Evolutionary conservation across 2,797 vertebrate genomes (phyloP).

Genomic region (Bradypodion ventrale): DNA sequence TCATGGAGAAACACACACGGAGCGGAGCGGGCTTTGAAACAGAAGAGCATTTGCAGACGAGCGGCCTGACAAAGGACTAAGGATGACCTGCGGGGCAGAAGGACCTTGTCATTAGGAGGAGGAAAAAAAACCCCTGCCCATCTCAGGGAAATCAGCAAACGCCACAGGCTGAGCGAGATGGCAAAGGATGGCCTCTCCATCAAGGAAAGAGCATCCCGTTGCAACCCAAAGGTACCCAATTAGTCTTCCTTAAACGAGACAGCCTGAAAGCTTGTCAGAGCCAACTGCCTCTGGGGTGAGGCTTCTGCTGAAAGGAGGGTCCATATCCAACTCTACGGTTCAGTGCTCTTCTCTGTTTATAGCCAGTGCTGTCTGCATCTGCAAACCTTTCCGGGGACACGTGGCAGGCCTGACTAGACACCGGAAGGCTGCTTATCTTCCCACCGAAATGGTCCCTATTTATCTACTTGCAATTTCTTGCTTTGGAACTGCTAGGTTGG

Average conservation of each 20-base stretch:
- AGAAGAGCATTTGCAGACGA: constrained; percentile 19
- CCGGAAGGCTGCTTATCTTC: too few relatives aligned
- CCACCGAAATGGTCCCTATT: too few relatives aligned
- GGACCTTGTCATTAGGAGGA: background rate
- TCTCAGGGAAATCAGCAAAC: constrained; percentile 41
- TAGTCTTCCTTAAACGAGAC: background rate
- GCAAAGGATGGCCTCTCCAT: background rate
- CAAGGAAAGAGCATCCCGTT: constrained; percentile 27
- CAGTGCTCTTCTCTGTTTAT: too few relatives aligned
- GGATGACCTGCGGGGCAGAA: constrained; percentile 38
- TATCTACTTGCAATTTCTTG: too few relatives aligned
- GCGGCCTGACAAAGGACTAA: constrained; percentile 33
- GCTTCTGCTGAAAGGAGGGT: background rate
- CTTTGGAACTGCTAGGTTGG: too few relatives aligned
- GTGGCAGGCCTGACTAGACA: too few relatives aligned
- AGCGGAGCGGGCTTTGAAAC: constrained; percentile 40
- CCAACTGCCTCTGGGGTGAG: background rate
- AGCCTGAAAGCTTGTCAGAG: background rate
- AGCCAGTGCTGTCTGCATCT: too few relatives aligned
- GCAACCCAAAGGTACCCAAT: constrained; percentile 27
- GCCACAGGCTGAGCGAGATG: background rate
- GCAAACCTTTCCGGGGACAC: too few relatives aligned
- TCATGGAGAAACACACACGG: constrained; percentile 31
- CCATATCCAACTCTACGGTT: too few relatives aligned
- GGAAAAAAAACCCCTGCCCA: constrained; percentile 7